Base-by-base conservation (phyloP, 2,888 invertebrate genomes). In the Lydus trimaculatus region DNA sequence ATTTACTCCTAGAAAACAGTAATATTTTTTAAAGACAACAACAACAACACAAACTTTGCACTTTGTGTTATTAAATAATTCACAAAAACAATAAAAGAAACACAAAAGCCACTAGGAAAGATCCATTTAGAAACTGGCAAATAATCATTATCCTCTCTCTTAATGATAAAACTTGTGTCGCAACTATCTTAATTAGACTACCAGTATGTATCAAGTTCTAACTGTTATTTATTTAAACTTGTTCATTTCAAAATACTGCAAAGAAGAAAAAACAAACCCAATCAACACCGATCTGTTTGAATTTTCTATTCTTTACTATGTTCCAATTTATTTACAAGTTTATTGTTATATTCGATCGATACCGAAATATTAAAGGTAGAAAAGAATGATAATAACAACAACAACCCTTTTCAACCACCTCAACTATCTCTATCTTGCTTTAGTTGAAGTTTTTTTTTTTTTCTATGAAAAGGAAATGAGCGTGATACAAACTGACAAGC, bases 381-480 rank as follows among this genome's bases (percentile, higher is more conserved):
- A 73, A 73, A 75, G 75, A 75, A 74, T 73, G 59, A 59, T 62
- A 33, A 68, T 67, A 71, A 33, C 33, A 70, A 72, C 69, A 67
- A 71, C 63, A 64, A 62, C 67, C 66, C 72, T 64, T 69, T 72
- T 66, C 73, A 70, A 65, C 71, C 59, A n/a, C n/a, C 58, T 31
- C 56, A 1, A 43, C 36, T 5, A 36, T 15, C 6, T 13, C 25
- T 56, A 2, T 56, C 56, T 15, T 25, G 25, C 4, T 56, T 15
- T 56, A 25, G 56, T 23, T 48, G 48, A 20, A 20, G 48, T 48
- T 48, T 25, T 25, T 56, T 13, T 25, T 28, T 65, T 65, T 73
- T 75, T n/a, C n/a, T 75, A 71, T 75, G 70, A 70, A 75, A 75
- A 74, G 76, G 75, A 77, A 77, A 76, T 76, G 74, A 76, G 74